Evolutionary conservation across 1,140 invertebrate genomes (phyloP).

Genomic region (Zaprionus taronus): DNA sequence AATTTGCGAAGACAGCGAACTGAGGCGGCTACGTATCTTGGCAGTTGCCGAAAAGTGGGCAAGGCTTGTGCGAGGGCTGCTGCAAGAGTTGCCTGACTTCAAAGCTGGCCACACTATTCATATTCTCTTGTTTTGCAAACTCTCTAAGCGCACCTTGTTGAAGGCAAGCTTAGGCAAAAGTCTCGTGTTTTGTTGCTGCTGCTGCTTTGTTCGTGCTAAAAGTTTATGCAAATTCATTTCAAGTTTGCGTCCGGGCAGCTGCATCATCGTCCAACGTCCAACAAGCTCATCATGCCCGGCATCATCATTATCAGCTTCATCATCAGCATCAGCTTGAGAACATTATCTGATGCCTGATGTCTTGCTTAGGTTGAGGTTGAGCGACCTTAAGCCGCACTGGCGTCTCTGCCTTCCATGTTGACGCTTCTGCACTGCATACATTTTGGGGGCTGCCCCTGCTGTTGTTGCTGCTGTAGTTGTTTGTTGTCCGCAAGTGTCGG

Average conservation of each 20-base stretch:
- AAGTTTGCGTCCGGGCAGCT: constrained; percentile 54
- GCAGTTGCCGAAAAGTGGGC: constrained; percentile 38
- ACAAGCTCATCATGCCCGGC: constrained; percentile 31
- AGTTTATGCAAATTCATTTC: constrained; percentile 82
- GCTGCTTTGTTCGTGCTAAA: constrained; percentile 49
- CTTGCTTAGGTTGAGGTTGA: constrained; percentile 48
- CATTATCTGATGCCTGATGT: constrained; percentile 51
- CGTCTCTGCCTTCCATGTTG: constrained; percentile 28
- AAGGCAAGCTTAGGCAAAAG: neutral
- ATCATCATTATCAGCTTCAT: constrained; percentile 42
- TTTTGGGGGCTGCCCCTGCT: constrained; percentile 24
- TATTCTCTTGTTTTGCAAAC: neutral
- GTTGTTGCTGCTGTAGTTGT: constrained; percentile 37
- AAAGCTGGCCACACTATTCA: neutral
- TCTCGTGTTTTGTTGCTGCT: constrained; percentile 22
- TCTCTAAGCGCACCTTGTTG: constrained; percentile 5
- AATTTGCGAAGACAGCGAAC: constrained; percentile 35
- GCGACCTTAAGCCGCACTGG: constrained; percentile 42
- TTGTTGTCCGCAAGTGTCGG: constrained; percentile 74
- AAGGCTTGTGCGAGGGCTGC: constrained; percentile 18
- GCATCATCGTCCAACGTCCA: constrained; percentile 19
- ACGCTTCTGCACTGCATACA: constrained; percentile 35
- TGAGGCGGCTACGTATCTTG: constrained; percentile 13
- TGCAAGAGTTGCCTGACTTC: neutral
- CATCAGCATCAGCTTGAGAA: constrained; percentile 41